Evolutionary conservation across 2,888 invertebrate genomes (phyloP).

Genomic region (Labia minor): DNA sequence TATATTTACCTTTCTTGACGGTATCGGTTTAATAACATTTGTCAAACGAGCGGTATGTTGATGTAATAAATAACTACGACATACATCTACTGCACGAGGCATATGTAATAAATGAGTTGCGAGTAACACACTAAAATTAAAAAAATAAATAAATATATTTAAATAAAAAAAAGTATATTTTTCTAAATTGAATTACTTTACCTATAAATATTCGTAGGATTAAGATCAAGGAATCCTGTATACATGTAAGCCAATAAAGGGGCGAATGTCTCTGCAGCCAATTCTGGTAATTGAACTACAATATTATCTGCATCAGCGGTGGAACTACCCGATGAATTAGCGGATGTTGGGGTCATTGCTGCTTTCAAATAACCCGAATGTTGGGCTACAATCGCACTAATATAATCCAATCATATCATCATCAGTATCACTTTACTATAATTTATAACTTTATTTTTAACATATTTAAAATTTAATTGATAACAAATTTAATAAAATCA

Average conservation of each 20-base stretch:
- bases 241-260: slow-evolving; percentile 63
- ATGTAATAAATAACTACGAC: slow-evolving; percentile 37
- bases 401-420: no score
- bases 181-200: not conserved
- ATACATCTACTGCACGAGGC: slow-evolving; percentile 59
- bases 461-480: no score
- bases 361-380: slow-evolving; percentile 64
- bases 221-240: slow-evolving; percentile 58
- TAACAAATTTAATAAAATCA: no score
- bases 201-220: slow-evolving; percentile 57
- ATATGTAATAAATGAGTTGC: slow-evolving; percentile 63
- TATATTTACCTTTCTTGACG: slow-evolving; percentile 35
- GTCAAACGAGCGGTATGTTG: slow-evolving; percentile 25
- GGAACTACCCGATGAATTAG: slow-evolving; percentile 18
- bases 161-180: no score
- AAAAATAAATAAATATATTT: no score
- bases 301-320: slow-evolving; percentile 23
- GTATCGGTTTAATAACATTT: slow-evolving; percentile 45
- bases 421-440: no score
- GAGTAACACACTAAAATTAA: slow-evolving; percentile 40
- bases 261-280: slow-evolving; percentile 43
- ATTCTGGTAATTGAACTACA: not conserved
- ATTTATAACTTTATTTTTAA: no score
- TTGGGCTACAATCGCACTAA: slow-evolving; percentile 44
- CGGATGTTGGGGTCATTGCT: slow-evolving; percentile 38